Percentiles rank a stretch among this genome's conserved stretches.
Conservation (phyloP, 92 coral and sea anemone species). For the Zoanthus gigantus region DNA sequence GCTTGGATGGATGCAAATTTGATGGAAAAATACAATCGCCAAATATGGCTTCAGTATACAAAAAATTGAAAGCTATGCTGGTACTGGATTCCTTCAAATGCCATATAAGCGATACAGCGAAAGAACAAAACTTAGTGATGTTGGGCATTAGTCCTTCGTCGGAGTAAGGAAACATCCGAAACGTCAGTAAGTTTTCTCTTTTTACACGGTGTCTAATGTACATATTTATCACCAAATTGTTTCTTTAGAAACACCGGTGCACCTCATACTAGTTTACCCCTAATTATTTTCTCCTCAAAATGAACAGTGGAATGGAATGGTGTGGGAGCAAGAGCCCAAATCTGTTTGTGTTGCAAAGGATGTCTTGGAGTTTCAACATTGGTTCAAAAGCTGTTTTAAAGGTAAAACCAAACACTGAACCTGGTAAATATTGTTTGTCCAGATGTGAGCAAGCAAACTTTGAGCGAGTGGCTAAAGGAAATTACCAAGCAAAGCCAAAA, state of each 20-base stretch:
- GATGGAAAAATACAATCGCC: constrained; percentile 1
- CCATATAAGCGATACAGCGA: constrained; percentile 16
- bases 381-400: constrained; percentile 2
- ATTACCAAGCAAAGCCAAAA: constrained; percentile 15
- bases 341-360: constrained; percentile 25
- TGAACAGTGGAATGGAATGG: too few species aligned
- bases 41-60: constrained; percentile 13
- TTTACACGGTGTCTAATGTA: too few species aligned
- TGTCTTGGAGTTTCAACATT: constrained; percentile 37
- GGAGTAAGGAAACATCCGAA: too few species aligned
- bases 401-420: constrained; percentile 19
- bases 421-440: constrained; percentile 7
- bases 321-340: too few species aligned
- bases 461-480: neutral
- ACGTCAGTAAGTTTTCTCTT: too few species aligned
- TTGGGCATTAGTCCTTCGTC: too few species aligned
- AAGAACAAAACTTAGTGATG: neutral
- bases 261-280: too few species aligned
- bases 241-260: too few species aligned
- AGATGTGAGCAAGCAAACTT: constrained; percentile 4
- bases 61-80: constrained; percentile 16
- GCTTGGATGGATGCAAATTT: constrained; percentile 21
- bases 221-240: too few species aligned
- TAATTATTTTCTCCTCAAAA: too few species aligned
- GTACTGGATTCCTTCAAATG: constrained; percentile 28